Evolutionary conservation across 2,888 invertebrate genomes (phyloP).

Genomic region (Pheosia gnoma): DNA sequence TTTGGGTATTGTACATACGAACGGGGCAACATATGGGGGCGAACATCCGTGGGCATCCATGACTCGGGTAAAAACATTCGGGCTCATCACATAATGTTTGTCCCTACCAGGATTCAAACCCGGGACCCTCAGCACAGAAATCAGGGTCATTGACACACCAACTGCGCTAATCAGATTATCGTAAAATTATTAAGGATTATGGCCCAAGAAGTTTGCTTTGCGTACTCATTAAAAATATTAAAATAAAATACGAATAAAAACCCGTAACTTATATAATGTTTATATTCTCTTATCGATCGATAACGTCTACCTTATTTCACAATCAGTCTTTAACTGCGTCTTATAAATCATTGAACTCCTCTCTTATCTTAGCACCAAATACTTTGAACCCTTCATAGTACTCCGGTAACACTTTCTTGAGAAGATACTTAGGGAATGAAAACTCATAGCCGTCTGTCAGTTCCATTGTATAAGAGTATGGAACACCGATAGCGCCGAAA

Average conservation of each 20-base stretch:
- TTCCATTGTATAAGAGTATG: slow-evolving; percentile 85
- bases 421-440: slow-evolving; percentile 82
- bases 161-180: no score
- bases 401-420: slow-evolving; percentile 59
- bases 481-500: slow-evolving; percentile 78
- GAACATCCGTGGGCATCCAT: no score
- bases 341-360: slow-evolving; percentile 50
- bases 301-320: slow-evolving; percentile 20
- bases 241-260: slow-evolving; percentile 32
- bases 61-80: no score
- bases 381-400: slow-evolving; percentile 70
- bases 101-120: no score
- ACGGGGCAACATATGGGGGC: no score
- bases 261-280: slow-evolving; percentile 18
- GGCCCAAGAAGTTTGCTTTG: no score
- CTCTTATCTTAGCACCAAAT: slow-evolving; percentile 59
- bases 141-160: no score
- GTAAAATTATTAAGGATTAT: no score
- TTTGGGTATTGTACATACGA: no score
- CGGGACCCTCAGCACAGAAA: no score
- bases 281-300: slow-evolving; percentile 19
- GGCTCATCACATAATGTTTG: no score
- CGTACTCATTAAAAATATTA: no score
- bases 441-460: slow-evolving; percentile 86
- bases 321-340: slow-evolving; percentile 28